phyloP scores from a whole-genome alignment of 2,797 vertebrate species.

The Rachycentron canadum region DNA sequence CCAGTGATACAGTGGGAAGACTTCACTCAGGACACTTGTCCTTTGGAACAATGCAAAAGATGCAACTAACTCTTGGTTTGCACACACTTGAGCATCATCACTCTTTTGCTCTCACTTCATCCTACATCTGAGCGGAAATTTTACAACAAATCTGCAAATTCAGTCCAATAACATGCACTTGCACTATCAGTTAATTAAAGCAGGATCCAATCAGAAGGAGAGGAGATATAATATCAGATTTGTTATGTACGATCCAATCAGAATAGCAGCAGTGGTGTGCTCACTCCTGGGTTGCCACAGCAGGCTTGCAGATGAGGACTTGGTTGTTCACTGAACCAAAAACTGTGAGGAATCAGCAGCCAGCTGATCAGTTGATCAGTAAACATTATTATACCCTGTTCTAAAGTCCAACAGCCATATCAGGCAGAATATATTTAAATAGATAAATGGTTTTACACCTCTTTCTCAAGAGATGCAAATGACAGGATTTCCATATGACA shows the following conservation, averaged over 20 bases:
- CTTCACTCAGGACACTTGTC: constrained; percentile 38
- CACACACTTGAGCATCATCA: not conserved
- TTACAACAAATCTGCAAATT: constrained; percentile 70
- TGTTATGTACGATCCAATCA: constrained; percentile 76
- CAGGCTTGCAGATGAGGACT: constrained; percentile 61
- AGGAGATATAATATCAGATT: constrained; percentile 76
- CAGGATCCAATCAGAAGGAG: constrained; percentile 75
- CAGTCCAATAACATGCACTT: constrained; percentile 62
- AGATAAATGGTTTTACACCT: constrained; percentile 79
- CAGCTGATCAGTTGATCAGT: constrained; percentile 74
- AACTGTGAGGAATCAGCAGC: constrained; percentile 72
- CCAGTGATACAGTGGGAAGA: not conserved
- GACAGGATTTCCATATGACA: constrained; percentile 82
- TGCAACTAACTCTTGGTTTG: constrained; percentile 17
- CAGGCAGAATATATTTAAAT: constrained; percentile 83
- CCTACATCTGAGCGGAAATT: constrained; percentile 42
- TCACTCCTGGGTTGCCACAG: constrained; percentile 69
- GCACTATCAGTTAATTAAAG: constrained; percentile 83
- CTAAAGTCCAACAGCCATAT: constrained; percentile 79
- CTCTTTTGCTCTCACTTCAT: not conserved
- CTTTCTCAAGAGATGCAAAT: constrained; percentile 84
- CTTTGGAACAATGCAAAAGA: constrained; percentile 40
- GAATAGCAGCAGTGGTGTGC: constrained; percentile 42
- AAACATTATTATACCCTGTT: constrained; percentile 78
- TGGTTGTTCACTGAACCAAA: constrained; percentile 75